Base-by-base conservation (phyloP, 2,797 vertebrate genomes). In the Tolypeutes matacus region DNA sequence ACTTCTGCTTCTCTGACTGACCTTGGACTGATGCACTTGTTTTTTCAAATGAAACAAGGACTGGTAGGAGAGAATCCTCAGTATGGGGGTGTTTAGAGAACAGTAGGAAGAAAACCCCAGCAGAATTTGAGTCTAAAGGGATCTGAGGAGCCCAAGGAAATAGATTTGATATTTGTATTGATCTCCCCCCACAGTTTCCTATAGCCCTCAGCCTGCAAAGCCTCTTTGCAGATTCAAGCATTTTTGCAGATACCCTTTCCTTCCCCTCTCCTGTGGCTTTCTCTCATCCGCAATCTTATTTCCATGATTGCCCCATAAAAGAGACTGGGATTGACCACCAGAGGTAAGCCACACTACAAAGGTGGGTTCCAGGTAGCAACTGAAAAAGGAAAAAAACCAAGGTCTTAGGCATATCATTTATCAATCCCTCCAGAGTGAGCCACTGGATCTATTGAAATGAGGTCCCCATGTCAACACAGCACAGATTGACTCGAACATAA, bases 121-220 rank as follows among this genome's bases (percentile, higher is more conserved):
- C 49, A 36, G 53, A 95, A 89, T 2, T 42, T 92, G 64, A n/a
- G 25, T 93, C 14, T 80, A 86, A 84, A 93, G 75, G 36, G 7
- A 20, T 84, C 39, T 39, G 29, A 86, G 70, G 51, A 94, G 65
- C 25, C 76, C 67, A 90, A 34, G 67, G 36, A 92, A 93, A 94
- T 31, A 78, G 58, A 70, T 62, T 4, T 64, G 81, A 10, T 46
- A 62, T 96, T 91, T 69, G 14, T 69, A 69, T 70, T 12, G 15
- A 67, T 10, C 17, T 91, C 42, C 88, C 21, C 36, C 46, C 10
- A 15, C 25, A 49, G 78, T 56, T 93, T 5, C 34, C 69, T 51
- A 53, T 53, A 70, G 62, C 21, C 15, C 23, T 80, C 42, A 42
- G 31, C 27, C 60, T 58, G 70, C 36, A 67, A 65, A 31, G 15